These are phyloP conservation scores for Dusona sp. DNA, from an alignment of 2,888 invertebrate genomes.

Conservation along the genomic window DNA sequence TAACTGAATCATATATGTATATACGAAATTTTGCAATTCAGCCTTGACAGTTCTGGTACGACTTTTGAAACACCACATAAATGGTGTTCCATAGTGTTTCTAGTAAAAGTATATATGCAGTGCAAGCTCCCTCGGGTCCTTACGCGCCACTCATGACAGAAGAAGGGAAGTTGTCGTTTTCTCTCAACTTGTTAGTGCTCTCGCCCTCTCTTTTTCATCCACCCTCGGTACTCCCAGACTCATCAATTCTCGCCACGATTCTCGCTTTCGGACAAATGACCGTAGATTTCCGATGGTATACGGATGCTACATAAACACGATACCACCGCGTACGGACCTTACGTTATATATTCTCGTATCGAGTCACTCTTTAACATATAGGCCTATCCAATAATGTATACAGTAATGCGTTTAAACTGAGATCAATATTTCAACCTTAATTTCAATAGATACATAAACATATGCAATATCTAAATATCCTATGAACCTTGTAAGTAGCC, in stretches of 20 bases:
- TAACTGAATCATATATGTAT: background rate
- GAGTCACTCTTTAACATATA: background rate
- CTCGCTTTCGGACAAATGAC: constrained; percentile 25
- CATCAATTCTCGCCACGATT: constrained; percentile 20
- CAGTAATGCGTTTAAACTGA: background rate
- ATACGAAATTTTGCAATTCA: background rate
- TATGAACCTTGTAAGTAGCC: background rate
- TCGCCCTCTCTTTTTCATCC: constrained; percentile 7
- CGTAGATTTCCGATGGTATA: constrained; percentile 2
- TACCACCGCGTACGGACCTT: background rate
- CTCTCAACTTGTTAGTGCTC: background rate
- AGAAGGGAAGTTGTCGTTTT: background rate
- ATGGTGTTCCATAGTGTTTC: background rate
- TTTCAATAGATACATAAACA: background rate
- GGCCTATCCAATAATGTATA: no score
- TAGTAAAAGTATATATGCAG: background rate
- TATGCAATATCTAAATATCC: background rate
- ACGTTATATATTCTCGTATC: background rate
- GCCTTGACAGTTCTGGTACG: background rate
- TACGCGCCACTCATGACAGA: background rate
- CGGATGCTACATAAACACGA: constrained; percentile 1
- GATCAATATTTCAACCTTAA: background rate
- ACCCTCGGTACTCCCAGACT: constrained; percentile 17
- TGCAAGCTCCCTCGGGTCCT: background rate
- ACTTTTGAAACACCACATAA: background rate